Base-by-base conservation (phyloP, 2,113 vertebrate species). In the Marmota flaviventris region DNA sequence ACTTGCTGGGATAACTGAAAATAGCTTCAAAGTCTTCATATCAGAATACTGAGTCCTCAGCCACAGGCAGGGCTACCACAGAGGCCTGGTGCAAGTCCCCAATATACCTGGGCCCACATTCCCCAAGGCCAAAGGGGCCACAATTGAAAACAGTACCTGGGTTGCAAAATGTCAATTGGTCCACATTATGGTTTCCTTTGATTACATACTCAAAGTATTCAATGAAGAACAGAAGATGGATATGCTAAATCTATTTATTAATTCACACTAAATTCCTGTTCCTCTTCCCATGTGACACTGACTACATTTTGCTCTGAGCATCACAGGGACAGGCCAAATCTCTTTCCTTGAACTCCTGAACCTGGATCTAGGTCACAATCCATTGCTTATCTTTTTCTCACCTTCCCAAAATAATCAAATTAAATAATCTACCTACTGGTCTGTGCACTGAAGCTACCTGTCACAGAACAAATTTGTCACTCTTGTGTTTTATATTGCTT, bases 21-120 rank as follows among this genome's bases (percentile, higher is more conserved):
- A 85, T 4, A 0, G 16, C 9, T 13, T 70, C 13, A 32, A 22
- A 9, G 18, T 9, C 32, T 48, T 67, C 4, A 6, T 6, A 8
- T 17, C 4, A 42, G 78, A 25, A n/a, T 0, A 3, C 32, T 1
- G 13, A 39, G 42, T 58, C 53, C 69, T 92, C 4, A 18, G 53
- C 45, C 34, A 67, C 56, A 22, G 7, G 17, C 5, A 22, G 90
- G n/a, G 69, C 48, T 25, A 16, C 32, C 14, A 39, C 20, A 11
- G n/a, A 79, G 32, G 20, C 53, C 29, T 65, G 45, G 63, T 8
- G 18, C 53, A 34, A 32, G 51, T 12, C 27, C 29, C 70, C 45
- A 45, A 34, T 4, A 39, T 9, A 37, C 22, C 45, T 39, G 65
- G 61, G 34, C 18, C n/a, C 5, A 24, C 2, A 16, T 27, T 39